Conservation (phyloP, 2,797 vertebrate species). For the Xenentodon cancila region DNA sequence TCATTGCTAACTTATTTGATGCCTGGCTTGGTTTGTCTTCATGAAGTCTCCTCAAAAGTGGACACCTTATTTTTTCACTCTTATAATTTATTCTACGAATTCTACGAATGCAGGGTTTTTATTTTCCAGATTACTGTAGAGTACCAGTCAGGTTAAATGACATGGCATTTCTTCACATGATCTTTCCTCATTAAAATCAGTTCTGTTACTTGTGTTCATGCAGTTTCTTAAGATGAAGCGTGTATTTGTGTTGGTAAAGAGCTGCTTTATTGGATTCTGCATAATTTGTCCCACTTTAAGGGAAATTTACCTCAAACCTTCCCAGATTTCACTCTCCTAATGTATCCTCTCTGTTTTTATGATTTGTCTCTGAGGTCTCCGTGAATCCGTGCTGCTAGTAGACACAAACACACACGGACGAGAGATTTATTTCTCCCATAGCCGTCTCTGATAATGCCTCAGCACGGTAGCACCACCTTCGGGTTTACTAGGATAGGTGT, state of each 20-base stretch:
- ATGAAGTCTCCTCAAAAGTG: neutral
- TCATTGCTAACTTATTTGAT: too few relatives aligned
- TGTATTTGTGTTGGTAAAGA: neutral
- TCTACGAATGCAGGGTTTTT: too few relatives aligned
- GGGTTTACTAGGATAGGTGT: conserved; percentile 50
- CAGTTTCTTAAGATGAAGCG: neutral
- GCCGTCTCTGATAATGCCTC: conserved; percentile 46
- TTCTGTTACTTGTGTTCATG: too few relatives aligned
- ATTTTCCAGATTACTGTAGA: too few relatives aligned
- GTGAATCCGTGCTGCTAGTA: conserved; percentile 11
- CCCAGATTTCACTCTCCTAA: neutral
- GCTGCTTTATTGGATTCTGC: neutral
- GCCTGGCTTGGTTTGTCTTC: neutral
- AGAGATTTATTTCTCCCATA: conserved; percentile 24
- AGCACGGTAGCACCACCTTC: conserved; percentile 80
- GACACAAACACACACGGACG: conserved; percentile 10
- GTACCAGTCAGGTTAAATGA: too few relatives aligned
- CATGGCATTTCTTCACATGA: too few relatives aligned
- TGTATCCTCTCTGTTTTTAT: conserved; percentile 4
- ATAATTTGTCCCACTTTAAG: neutral
- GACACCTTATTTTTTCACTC: too few relatives aligned
- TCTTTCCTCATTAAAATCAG: too few relatives aligned
- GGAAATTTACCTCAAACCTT: neutral
- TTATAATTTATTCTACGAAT: too few relatives aligned
- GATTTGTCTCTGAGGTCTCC: conserved; percentile 11